A percentile compares a stretch with the other conserved stretches of the same genome.
phyloP scores from a whole-genome alignment of 1,140 invertebrate species.

The Andrena cerasifolii region DNA sequence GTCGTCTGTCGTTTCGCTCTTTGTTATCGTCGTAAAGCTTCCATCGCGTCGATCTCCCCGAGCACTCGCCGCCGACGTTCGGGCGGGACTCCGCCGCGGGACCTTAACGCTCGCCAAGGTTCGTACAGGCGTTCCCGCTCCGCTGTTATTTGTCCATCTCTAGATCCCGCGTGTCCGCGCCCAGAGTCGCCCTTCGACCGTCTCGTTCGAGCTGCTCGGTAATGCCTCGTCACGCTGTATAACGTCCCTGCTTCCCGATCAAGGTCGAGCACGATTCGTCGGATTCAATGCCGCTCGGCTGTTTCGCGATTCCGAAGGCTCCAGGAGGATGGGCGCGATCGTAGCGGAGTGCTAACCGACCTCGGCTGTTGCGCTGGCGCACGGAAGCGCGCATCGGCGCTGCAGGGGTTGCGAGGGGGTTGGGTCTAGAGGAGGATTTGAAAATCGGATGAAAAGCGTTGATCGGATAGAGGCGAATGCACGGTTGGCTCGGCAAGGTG shows the following conservation, averaged over 20 bases:
- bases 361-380: too few relatives aligned
- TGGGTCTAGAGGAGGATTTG: too few relatives aligned
- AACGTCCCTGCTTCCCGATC: too few relatives aligned
- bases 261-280: too few relatives aligned
- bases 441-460: background rate
- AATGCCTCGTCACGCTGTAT: too few relatives aligned
- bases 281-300: too few relatives aligned
- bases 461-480: constrained; percentile 1
- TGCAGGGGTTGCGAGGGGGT: too few relatives aligned
- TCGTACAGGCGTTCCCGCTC: background rate
- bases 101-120: constrained; percentile 18
- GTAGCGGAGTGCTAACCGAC: too few relatives aligned
- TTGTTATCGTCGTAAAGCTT: background rate
- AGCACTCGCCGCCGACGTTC: background rate
- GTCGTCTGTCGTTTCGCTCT: background rate
- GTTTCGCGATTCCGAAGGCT: too few relatives aligned
- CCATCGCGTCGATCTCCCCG: background rate
- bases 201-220: too few relatives aligned
- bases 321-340: too few relatives aligned
- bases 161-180: background rate
- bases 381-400: too few relatives aligned
- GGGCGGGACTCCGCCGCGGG: background rate
- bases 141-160: background rate
- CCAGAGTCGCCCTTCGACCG: background rate
- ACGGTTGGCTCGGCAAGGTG: constrained; percentile 11